Percentiles rank a stretch among this genome's conserved stretches.
Evolutionary conservation across 2,113 vertebrate genomes (phyloP).

Genomic region (Neogale vison): DNA sequence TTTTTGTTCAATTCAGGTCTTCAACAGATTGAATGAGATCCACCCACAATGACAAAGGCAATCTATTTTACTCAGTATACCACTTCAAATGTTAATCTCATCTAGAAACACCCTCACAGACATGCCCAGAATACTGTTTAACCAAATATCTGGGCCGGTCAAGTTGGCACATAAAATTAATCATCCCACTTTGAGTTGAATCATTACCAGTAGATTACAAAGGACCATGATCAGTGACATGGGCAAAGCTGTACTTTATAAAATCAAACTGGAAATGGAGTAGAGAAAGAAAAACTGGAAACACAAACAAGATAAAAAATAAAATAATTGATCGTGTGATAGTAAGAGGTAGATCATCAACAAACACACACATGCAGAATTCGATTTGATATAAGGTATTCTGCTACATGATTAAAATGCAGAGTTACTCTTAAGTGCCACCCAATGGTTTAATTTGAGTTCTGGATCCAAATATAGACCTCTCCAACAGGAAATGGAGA

Average conservation of each 20-base stretch:
- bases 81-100: neutral
- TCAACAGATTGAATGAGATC: neutral
- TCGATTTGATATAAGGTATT: neutral
- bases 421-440: neutral
- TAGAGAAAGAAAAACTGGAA: slow-evolving; percentile 6
- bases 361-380: neutral
- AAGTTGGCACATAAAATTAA: slow-evolving; percentile 27
- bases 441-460: neutral
- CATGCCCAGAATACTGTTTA: slow-evolving; percentile 16
- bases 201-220: neutral
- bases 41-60: neutral
- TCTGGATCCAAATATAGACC: slow-evolving; percentile 13
- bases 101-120: neutral
- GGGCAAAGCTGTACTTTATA: neutral
- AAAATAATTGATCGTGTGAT: neutral
- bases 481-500: neutral
- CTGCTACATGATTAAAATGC: neutral
- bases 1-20: neutral
- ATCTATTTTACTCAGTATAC: neutral
- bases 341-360: neutral
- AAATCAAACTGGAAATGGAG: slow-evolving; percentile 38
- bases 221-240: neutral
- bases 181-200: neutral
- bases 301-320: neutral
- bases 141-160: neutral